These are phyloP conservation scores for Varanus salvator DNA, from an alignment of 2,113 vertebrate genomes.

Conservation along the genomic window DNA sequence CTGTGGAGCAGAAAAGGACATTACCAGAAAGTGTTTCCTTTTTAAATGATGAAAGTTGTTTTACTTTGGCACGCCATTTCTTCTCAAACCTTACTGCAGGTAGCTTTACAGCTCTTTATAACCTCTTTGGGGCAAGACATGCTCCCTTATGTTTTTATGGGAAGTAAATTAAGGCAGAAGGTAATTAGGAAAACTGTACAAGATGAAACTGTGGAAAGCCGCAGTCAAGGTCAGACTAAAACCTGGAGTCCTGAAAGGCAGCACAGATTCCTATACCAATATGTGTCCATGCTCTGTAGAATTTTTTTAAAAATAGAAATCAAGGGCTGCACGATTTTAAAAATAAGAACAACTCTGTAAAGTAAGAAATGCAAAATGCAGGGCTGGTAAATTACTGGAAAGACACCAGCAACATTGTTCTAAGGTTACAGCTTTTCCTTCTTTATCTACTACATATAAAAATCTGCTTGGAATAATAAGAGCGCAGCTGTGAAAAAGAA, in stretches of 20 bases:
- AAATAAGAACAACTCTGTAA: not conserved
- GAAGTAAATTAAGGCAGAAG: not conserved
- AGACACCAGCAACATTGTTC: fast-evolving
- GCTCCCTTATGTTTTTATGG: constrained; percentile 4
- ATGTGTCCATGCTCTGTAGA: not conserved
- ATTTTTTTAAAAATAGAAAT: not conserved
- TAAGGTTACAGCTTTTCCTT: not conserved
- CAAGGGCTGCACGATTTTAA: not conserved
- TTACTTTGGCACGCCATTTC: not conserved
- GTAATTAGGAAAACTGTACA: not conserved
- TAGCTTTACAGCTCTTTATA: fast-evolving
- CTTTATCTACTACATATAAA: not conserved
- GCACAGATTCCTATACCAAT: fast-evolving
- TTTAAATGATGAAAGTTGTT: not conserved
- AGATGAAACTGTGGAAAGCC: not conserved
- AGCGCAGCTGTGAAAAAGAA: not conserved
- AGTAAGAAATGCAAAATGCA: constrained; percentile 11
- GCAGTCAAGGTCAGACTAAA: not conserved
- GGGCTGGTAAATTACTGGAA: not conserved
- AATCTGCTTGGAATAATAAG: not conserved
- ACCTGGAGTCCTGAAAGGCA: not conserved
- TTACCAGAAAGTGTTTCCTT: not conserved
- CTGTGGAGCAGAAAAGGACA: not conserved
- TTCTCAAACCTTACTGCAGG: not conserved
- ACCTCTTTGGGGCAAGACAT: fast-evolving